Evolutionary conservation across 1,140 invertebrate genomes (phyloP), one percentile per base, ranked within the genome.

Genomic region (Nasonia longicornis): DNA sequence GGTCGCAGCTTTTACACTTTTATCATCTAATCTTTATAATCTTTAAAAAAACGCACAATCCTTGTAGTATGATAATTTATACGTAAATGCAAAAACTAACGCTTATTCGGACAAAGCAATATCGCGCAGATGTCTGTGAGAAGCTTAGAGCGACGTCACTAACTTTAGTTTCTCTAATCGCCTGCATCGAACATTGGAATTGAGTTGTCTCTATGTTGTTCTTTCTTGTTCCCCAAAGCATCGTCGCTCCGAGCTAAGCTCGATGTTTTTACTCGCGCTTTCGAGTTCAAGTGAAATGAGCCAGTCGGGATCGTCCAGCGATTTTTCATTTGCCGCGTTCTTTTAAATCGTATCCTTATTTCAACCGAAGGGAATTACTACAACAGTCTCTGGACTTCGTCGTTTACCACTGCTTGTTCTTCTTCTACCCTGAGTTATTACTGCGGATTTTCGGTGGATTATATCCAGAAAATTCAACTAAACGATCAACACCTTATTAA

Each of bases 71-170:
- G 14, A 69, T 16, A 66, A 79, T 63, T 38, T 14, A 72, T 75
- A 58, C 38, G 79, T 69, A 75, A 70, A 77, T 76, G 67, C 52
- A 58, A 82, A 82, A 77, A 58, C 26, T 75, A 79, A 82, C 66
- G 81, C 77, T 79, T 79, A 79, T 82, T 82, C 81, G 81, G 77
- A 82, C 81, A 82, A 82, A 79, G 76, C 77, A 70, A 79, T 71
- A 26, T 67, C 12, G 52, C 75, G 80, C 80, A 22, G 64, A 58
- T n/a, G 52, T 58, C 52, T 58, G 6, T n/a, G 16, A 52, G 20
- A 52, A 78, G 66, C 42, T 58, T 58, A 8, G 29, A 58, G 29
- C 66, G 45, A 58, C 29, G 48, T 3, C 48, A 20, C 14, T n/a
- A 42, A 42, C 67, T 29, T 67, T 29, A 2, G 63, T 48, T 45